These are phyloP conservation scores for Cepaea nemoralis DNA, from an alignment of 1,140 invertebrate species.

Conservation along the genomic window DNA sequence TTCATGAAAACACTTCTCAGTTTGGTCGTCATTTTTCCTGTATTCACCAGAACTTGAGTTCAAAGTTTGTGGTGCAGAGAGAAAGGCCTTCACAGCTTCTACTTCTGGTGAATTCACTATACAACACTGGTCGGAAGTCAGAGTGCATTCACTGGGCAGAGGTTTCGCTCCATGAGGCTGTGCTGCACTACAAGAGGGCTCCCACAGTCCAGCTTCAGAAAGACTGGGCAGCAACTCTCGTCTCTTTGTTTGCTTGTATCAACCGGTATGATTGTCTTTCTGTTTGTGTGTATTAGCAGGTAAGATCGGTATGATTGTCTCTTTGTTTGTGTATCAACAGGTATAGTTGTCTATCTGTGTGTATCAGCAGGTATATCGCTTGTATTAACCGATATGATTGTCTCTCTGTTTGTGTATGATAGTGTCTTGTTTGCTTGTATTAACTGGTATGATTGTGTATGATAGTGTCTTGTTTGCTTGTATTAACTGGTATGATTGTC, in stretches of 20 bases:
- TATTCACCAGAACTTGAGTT: background rate
- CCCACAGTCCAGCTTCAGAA: conserved; percentile 48
- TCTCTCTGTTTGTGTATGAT: no score
- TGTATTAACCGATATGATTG: no score
- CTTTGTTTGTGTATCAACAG: no score
- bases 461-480: conserved; percentile 79
- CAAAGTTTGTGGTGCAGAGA: background rate
- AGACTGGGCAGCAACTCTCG: conserved; percentile 74
- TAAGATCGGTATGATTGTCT: no score
- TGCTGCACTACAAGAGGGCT: conserved; percentile 64
- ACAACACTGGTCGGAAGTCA: conserved; percentile 73
- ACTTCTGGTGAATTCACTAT: conserved; percentile 82
- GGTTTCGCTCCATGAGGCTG: conserved; percentile 75
- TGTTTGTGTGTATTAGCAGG: no score
- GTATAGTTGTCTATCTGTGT: no score
- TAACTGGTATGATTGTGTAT: no score
- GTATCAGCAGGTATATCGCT: conserved; percentile 76
- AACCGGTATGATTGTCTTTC: conserved; percentile 75
- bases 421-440: no score
- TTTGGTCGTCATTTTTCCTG: background rate
- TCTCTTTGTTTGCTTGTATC: conserved; percentile 79
- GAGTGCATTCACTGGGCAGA: conserved; percentile 84
- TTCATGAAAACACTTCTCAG: background rate
- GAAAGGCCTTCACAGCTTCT: conserved; percentile 76
- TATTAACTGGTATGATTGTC: conserved; percentile 76